Evolutionary conservation across 2,113 vertebrate species (phyloP).

Genomic region (Larimichthys polyactis): DNA sequence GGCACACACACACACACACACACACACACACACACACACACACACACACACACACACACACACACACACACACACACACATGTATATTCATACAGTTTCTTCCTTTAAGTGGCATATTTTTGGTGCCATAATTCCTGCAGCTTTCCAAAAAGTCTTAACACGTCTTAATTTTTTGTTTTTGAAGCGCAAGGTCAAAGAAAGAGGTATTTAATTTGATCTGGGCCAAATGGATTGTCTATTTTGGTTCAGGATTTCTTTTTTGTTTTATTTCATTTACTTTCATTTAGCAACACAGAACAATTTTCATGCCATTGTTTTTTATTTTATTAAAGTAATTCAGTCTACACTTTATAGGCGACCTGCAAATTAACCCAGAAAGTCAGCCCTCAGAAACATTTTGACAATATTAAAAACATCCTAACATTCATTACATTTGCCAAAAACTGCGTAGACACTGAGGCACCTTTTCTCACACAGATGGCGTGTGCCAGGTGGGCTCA

Average conservation of each 20-base stretch:
- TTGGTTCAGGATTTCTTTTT: not conserved
- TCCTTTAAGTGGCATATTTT: not conserved
- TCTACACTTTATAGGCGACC: not conserved
- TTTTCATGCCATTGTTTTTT: constrained; percentile 24
- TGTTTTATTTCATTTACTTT: constrained; percentile 44
- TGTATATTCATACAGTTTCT: not conserved
- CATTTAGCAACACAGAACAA: constrained; percentile 3
- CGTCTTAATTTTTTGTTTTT: constrained; percentile 5
- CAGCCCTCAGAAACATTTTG: not conserved
- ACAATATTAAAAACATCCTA: not conserved
- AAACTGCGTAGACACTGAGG: not conserved
- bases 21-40: not conserved
- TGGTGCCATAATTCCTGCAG: not conserved
- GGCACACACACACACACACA: not conserved
- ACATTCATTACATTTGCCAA: not conserved
- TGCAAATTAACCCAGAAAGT: not conserved
- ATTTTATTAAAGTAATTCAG: not conserved
- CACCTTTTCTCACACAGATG: not conserved
- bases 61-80: not conserved
- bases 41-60: constrained; percentile 3
- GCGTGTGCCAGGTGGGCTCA: constrained; percentile 16
- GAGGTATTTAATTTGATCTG: constrained; percentile 35
- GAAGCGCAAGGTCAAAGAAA: constrained; percentile 32
- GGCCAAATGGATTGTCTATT: constrained; percentile 26
- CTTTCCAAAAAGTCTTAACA: constrained; percentile 25